Evolutionary conservation across 92 coral and sea anemone genomes (phyloP).

Genomic region (Zoanthus sansibaricus): DNA sequence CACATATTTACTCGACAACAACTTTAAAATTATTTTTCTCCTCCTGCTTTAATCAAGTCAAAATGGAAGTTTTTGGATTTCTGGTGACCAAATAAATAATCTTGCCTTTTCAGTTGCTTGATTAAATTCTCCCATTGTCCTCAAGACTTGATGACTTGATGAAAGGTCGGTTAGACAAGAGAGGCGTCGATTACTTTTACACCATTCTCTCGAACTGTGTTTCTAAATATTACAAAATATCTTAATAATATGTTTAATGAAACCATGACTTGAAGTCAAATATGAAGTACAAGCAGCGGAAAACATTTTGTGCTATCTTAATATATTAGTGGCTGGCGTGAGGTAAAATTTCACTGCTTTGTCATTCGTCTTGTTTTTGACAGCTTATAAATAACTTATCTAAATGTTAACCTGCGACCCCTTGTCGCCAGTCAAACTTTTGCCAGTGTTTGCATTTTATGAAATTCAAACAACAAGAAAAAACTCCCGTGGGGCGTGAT

Average conservation of each 20-base stretch:
- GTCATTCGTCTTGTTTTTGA: background rate
- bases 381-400: slow-evolving; percentile 3
- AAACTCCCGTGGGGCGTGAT: background rate
- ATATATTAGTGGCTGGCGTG: slow-evolving; percentile 23
- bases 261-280: background rate
- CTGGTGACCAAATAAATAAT: background rate
- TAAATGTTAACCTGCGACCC: slow-evolving; percentile 5
- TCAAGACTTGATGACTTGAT: slow-evolving; percentile 30
- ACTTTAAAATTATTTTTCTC: background rate
- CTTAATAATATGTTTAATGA: background rate
- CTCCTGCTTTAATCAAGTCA: background rate
- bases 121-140: slow-evolving; percentile 38
- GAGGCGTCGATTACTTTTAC: slow-evolving; percentile 16
- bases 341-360: background rate
- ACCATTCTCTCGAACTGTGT: background rate
- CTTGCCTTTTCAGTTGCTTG: background rate
- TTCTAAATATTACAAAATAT: background rate
- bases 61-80: background rate
- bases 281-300: background rate
- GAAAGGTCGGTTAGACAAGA: slow-evolving; percentile 43
- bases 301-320: background rate
- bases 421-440: background rate
- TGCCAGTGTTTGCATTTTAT: background rate
- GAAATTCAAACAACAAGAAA: background rate
- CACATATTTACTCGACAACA: background rate